Percentiles rank a stretch among this genome's conserved stretches.
Conservation (phyloP, 2,797 vertebrate genomes). For the Zenarchopterus dispar region DNA sequence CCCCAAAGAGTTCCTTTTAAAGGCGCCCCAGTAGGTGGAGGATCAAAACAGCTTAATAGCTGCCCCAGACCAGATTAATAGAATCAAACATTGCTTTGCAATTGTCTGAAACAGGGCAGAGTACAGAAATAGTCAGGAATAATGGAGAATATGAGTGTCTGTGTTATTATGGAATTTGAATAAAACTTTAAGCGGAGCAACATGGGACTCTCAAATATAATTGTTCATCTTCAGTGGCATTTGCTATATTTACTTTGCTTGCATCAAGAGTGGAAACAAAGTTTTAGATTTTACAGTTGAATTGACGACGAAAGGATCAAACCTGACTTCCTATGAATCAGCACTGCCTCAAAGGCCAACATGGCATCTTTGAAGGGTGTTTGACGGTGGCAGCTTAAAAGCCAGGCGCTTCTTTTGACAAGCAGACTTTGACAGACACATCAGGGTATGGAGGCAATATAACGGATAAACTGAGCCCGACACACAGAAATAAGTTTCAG, state of each 20-base stretch:
- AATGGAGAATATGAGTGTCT: slow-evolving; percentile 22
- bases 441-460: slow-evolving; percentile 21
- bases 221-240: slow-evolving; percentile 18
- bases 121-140: slow-evolving; percentile 22
- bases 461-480: slow-evolving; percentile 38
- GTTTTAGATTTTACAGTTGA: slow-evolving; percentile 19
- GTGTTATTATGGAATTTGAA: slow-evolving; percentile 47
- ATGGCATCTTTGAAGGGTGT: slow-evolving; percentile 40
- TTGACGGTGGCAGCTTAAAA: slow-evolving; percentile 55
- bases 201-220: slow-evolving; percentile 28
- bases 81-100: slow-evolving; percentile 49
- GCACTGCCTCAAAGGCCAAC: slow-evolving; percentile 53
- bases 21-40: slow-evolving; percentile 54
- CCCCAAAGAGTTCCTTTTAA: slow-evolving; percentile 65
- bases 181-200: slow-evolving; percentile 30
- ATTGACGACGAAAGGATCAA: slow-evolving; percentile 39
- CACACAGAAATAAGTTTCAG: slow-evolving; percentile 57
- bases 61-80: slow-evolving; percentile 46
- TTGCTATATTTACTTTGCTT: slow-evolving; percentile 27
- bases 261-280: slow-evolving; percentile 30
- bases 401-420: slow-evolving; percentile 37
- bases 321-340: slow-evolving; percentile 31
- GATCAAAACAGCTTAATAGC: slow-evolving; percentile 69
- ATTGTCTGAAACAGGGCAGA: slow-evolving; percentile 27
- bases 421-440: slow-evolving; percentile 51